Evolutionary conservation across 1,140 invertebrate genomes (phyloP), one percentile per base, ranked within the genome.

Genomic region (Drosophila subobscura): DNA sequence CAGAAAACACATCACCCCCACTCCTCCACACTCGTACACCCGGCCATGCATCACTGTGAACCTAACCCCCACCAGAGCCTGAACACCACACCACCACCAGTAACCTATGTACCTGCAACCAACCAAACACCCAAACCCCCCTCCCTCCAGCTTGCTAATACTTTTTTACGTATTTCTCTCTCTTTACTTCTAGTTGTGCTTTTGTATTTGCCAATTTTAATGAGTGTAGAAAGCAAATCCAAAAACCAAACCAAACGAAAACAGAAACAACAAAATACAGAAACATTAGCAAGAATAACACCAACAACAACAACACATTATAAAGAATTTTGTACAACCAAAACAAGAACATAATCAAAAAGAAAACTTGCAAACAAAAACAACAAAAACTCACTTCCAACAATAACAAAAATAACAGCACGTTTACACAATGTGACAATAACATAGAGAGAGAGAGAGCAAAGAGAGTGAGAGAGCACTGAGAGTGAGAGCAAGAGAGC

Each of bases 141-240:
- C 58, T 58, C 40, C 46, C 22, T 77, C 72, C 64, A 77, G 81
- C 81, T 81, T 86, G 81, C 81, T 86, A 86, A 86, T 88, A 78
- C 58, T 86, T 88, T 64, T 88, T 75, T 88, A 88, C 45, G 81
- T 88, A 86, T 86, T 86, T 86, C 73, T 86, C 83, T 85, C 60
- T 86, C 64, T 86, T 78, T 88, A 81, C 55, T 86, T 86, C 81
- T 86, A 86, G 81, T 86, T 86, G 81, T 86, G 83, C 83, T 81
- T 86, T 86, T 86, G 77, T 86, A 86, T 86, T 88, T 86, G 77
- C 81, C 83, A 85, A 86, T 88, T 88, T 86, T 86, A 86, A 78
- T 86, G 81, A 86, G 78, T 88, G 77, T 84, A 84, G 80, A 77
- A 71, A 83, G 67, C 68, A 81, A 74, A 45, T 72, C 63, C 54